Base-by-base conservation (phyloP, 2,797 vertebrate species). In the Cirrhinus mrigala region DNA sequence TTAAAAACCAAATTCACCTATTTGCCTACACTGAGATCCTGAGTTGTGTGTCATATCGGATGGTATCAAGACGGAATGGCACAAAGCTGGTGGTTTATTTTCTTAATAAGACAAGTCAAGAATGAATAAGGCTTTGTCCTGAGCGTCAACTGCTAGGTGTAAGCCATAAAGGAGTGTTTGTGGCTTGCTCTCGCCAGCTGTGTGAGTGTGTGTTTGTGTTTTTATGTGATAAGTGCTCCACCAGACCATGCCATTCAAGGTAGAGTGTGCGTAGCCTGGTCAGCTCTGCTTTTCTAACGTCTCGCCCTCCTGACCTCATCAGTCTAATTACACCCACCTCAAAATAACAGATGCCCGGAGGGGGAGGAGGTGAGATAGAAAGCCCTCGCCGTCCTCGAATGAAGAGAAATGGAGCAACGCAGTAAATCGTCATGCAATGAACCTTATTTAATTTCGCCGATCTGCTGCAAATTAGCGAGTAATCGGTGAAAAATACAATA, bases 241-340 rank as follows among this genome's bases (percentile, higher is more conserved):
- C 50, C 81, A 85, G 85, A 87, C 46, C 78, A 60, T 78, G 46
- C 73, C 74, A 78, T 79, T 87, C 69, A 86, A 87, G 86, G 84
- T 46, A 78, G 85, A 79, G 85, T 78, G 60, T 84, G 84, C 84
- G 84, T 87, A 78, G 62, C 84, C 87, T 74, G 85, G 86, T 87
- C 89, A 87, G 86, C 82, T 85, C 90, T 89, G 93, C 92, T 95
- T 96, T 96, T 95, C 94, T 93, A 94, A 95, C 93, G 94, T 95
- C 96, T 96, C 94, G 95, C 95, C 95, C 95, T 94, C 95, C 60
- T 94, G 93, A 92, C 95, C 95, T 91, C 60, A 3, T 8, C 22
- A 90, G 92, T 93, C 93, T 96, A 93, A 96, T 95, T 95, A 93
- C 93, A 87, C 92, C 92, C 27, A 1, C 92, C 95, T 82, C 85